Percentiles rank a stretch among this genome's conserved stretches.
phyloP scores from a whole-genome alignment of 1,140 invertebrate genomes.

The Monomorium pharaonis region DNA sequence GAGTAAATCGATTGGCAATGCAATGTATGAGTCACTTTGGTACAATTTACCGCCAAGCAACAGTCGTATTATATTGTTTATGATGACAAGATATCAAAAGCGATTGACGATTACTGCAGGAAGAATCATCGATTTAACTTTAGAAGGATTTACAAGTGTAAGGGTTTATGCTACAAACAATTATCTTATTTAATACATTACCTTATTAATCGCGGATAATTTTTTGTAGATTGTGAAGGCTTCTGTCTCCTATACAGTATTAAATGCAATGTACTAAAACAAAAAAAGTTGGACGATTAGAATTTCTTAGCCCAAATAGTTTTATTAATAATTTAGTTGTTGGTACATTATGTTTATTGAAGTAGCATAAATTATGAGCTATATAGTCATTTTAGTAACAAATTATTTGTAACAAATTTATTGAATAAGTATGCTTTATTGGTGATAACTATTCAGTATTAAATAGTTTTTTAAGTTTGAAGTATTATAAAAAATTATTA shows the following conservation, averaged over 20 bases:
- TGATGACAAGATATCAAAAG: constrained; percentile 64
- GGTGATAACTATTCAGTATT: background rate
- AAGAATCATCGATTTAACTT: constrained; percentile 59
- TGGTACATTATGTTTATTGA: background rate
- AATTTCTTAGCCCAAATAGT: background rate
- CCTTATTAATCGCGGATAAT: background rate
- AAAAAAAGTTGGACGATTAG: background rate
- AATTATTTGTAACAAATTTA: background rate
- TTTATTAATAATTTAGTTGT: background rate
- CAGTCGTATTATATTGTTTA: constrained; percentile 46
- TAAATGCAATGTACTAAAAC: constrained; percentile 50
- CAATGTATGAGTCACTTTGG: constrained; percentile 53
- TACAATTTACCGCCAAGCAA: constrained; percentile 49
- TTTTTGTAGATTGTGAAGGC: constrained; percentile 56
- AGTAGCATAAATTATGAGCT: too few relatives aligned
- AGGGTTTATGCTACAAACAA: background rate
- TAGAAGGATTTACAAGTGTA: constrained; percentile 62
- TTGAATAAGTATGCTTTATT: background rate
- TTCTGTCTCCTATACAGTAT: constrained; percentile 57
- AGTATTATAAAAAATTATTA: background rate
- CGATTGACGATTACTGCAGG: constrained; percentile 64
- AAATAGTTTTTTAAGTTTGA: background rate
- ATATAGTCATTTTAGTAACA: too few relatives aligned
- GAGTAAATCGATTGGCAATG: constrained; percentile 37
- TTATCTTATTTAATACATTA: background rate